phyloP scores from a whole-genome alignment of 2,888 invertebrate genomes.

The Melanchra persicariae region DNA sequence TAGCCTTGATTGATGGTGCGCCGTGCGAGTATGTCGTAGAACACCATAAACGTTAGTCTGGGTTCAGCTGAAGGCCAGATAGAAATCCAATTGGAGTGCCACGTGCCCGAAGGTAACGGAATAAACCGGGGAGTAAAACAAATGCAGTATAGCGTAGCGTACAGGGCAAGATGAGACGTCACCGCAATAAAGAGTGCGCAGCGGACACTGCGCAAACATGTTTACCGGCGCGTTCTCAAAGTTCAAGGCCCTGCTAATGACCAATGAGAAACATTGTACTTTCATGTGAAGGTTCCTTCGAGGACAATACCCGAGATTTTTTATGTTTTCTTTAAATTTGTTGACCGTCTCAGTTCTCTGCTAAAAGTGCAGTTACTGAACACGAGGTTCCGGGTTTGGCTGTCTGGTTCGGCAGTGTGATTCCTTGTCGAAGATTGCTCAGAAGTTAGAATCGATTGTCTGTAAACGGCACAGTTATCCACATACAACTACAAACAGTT shows the following conservation, averaged over 20 bases:
- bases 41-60: slow-evolving; percentile 64
- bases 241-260: slow-evolving; percentile 88
- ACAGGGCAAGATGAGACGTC: slow-evolving; percentile 78
- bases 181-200: slow-evolving; percentile 84
- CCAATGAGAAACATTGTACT: slow-evolving; percentile 79
- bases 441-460: neutral
- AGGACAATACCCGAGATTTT: slow-evolving; percentile 39
- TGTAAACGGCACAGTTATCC: neutral
- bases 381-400: neutral
- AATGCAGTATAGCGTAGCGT: slow-evolving; percentile 58
- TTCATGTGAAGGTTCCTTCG: slow-evolving; percentile 70
- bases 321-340: slow-evolving; percentile 5
- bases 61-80: slow-evolving; percentile 61
- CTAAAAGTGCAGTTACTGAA: neutral
- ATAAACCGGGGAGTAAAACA: slow-evolving; percentile 75
- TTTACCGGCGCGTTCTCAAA: slow-evolving; percentile 85
- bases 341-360: neutral
- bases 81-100: slow-evolving; percentile 65
- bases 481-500: too few species aligned
- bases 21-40: slow-evolving; percentile 53
- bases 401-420: neutral
- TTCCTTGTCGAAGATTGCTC: neutral
- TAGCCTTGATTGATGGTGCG: slow-evolving; percentile 55
- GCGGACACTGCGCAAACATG: slow-evolving; percentile 87
- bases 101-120: slow-evolving; percentile 78